phyloP scores from a whole-genome alignment of 92 coral and sea anemone genomes.

The Epizoanthus ramosus region DNA sequence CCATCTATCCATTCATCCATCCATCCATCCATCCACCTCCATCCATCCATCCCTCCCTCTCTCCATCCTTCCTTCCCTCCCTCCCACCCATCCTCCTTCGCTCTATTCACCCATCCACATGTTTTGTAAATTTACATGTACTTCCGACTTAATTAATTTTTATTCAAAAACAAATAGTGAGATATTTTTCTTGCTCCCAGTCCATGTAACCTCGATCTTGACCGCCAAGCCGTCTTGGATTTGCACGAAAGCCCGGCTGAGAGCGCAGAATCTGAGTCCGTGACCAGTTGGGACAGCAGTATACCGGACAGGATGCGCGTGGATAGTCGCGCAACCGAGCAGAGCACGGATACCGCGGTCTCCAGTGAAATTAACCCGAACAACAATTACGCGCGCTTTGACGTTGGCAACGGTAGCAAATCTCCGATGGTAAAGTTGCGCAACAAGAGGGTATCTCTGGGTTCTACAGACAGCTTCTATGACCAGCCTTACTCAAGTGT shows the following conservation, averaged over 20 bases:
- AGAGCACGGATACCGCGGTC: constrained; percentile 7
- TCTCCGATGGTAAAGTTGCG: constrained; percentile 63
- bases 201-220: constrained; percentile 7
- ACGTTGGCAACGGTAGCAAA: constrained; percentile 7
- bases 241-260: constrained; percentile 31
- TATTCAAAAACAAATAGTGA: background rate
- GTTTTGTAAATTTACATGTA: background rate
- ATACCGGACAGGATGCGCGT: constrained; percentile 29
- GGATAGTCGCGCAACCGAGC: constrained; percentile 28
- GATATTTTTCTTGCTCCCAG: background rate
- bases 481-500: constrained; percentile 88
- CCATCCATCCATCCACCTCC: too few relatives aligned
- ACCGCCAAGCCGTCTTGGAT: constrained; percentile 37
- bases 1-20: too few relatives aligned
- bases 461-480: constrained; percentile 77
- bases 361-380: constrained; percentile 27
- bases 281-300: constrained; percentile 47
- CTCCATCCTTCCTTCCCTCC: too few relatives aligned
- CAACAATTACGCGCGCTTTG: constrained; percentile 16
- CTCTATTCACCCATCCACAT: too few relatives aligned
- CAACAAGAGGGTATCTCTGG: constrained; percentile 67
- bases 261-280: constrained; percentile 32
- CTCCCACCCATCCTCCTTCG: too few relatives aligned
- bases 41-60: too few relatives aligned
- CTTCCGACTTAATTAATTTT: background rate